Evolutionary conservation across 2,888 invertebrate genomes (phyloP).

Genomic region (Oligia strigilis): DNA sequence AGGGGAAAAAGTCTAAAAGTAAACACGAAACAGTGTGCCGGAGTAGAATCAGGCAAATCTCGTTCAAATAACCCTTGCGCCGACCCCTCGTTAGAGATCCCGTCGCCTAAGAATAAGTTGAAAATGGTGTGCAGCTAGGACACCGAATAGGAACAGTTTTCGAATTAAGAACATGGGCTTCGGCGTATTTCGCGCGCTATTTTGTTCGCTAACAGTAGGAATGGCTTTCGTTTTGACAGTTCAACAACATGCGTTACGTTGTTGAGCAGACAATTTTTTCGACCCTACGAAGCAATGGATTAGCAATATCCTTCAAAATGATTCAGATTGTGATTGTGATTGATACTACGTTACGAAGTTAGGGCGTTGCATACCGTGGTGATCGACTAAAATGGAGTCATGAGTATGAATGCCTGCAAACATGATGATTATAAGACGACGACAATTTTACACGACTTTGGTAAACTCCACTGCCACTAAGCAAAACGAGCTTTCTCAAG

Average conservation of each 20-base stretch:
- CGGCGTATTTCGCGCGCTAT: not conserved
- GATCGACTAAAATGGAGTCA: not conserved
- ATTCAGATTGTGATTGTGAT: not conserved
- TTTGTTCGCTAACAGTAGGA: not conserved
- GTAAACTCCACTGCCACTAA: too few species aligned
- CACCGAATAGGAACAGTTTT: not conserved
- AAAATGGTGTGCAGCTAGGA: conserved; percentile 21
- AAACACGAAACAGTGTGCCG: conserved; percentile 69
- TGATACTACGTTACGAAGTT: not conserved
- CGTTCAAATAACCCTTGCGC: conserved; percentile 79
- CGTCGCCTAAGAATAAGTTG: conserved; percentile 54
- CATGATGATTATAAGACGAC: not conserved
- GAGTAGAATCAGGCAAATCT: conserved; percentile 77
- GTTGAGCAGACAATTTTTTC: not conserved
- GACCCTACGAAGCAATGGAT: not conserved
- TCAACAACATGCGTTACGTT: not conserved
- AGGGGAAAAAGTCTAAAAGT: conserved; percentile 70
- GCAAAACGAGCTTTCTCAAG: too few species aligned
- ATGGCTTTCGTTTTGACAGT: not conserved
- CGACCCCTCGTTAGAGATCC: conserved; percentile 74
- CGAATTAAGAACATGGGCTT: not conserved
- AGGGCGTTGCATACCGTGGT: not conserved
- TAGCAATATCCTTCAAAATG: not conserved
- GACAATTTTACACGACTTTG: too few species aligned
- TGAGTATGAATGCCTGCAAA: not conserved